These are phyloP conservation scores for Beris morrisii DNA, from an alignment of 2,888 invertebrate genomes.

Conservation along the genomic window DNA sequence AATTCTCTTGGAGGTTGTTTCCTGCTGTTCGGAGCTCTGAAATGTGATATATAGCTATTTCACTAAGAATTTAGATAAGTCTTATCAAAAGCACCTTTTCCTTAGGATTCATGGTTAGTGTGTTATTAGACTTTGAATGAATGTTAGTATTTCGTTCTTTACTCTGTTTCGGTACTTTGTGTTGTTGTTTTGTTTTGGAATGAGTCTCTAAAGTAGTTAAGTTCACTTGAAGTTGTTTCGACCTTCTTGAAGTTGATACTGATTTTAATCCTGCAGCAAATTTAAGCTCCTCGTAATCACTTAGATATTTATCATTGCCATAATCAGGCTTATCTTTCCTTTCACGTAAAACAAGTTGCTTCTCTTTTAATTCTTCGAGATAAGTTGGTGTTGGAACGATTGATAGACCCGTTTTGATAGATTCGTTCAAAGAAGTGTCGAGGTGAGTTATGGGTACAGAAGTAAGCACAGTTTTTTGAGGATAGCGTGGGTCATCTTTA, in stretches of 20 bases:
- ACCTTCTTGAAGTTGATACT: background rate
- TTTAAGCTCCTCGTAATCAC: slow-evolving; percentile 32
- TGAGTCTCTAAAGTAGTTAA: background rate
- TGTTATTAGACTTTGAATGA: too few relatives aligned
- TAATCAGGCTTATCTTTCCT: slow-evolving; percentile 16
- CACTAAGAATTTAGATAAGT: too few relatives aligned
- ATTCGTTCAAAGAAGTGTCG: too few relatives aligned
- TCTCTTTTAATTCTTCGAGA: slow-evolving; percentile 38
- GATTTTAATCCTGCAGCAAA: slow-evolving; percentile 1
- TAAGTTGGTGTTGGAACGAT: slow-evolving; percentile 43
- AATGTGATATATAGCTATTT: background rate
- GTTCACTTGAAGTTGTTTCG: too few relatives aligned
- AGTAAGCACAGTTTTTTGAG: background rate
- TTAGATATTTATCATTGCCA: slow-evolving; percentile 15
- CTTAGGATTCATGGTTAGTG: too few relatives aligned
- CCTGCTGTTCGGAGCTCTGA: slow-evolving; percentile 6
- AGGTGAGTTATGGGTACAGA: too few relatives aligned
- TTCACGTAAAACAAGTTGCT: slow-evolving; percentile 30
- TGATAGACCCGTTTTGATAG: background rate
- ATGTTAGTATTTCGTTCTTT: too few relatives aligned
- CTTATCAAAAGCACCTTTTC: too few relatives aligned
- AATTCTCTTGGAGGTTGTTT: background rate
- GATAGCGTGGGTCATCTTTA: slow-evolving; percentile 9
- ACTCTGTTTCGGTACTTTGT: background rate
- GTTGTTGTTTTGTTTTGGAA: background rate